Evolutionary conservation across 2,797 vertebrate genomes (phyloP), one percentile per base, ranked within the genome.

Genomic region (Sebastes umbrosus): DNA sequence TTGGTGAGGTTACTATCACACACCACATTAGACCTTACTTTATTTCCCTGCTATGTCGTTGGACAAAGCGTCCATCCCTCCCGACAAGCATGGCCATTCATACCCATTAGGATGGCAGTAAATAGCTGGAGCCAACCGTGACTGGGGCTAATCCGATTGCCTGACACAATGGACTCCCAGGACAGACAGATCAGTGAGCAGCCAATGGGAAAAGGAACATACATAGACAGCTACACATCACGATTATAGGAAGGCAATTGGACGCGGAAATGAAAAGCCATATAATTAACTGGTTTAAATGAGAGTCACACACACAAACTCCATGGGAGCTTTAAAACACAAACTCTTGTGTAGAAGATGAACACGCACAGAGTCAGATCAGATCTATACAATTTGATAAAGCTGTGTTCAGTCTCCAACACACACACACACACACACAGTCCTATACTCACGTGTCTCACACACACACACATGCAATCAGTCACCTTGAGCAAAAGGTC

Each of bases 141-240:
- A 94, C 92, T 80, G 88, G 70, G 71, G 59, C 63, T 95, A 95
- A 96, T 96, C 88, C 32, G 90, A 95, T 95, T 95, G 90, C 80
- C 82, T 29, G 57, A 87, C 87, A 95, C 94, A 95, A 96, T 94
- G 92, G 87, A 84, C 84, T 73, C 91, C 93, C 62, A 71, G 85
- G 85, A 89, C 85, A 86, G 82, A 87, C 73, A 76, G 79, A 91
- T 89, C 81, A 84, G 83, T 69, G 67, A 86, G 81, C 69, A 82
- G 80, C 77, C 87, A 89, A 69, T 89, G 86, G 88, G 83, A 91
- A 87, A 84, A 84, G 43, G 82, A 90, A 72, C 77, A 80, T 24
- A 84, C 88, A 87, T 52, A 90, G 84, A 87, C 83, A 34, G 80
- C 80, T 87, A 86, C 82, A 86, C 85, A 86, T 83, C 66, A 69